Evolutionary conservation across 2,888 invertebrate species (phyloP), one percentile per base, ranked within the genome.

Genomic region (Dicycla oo): DNA sequence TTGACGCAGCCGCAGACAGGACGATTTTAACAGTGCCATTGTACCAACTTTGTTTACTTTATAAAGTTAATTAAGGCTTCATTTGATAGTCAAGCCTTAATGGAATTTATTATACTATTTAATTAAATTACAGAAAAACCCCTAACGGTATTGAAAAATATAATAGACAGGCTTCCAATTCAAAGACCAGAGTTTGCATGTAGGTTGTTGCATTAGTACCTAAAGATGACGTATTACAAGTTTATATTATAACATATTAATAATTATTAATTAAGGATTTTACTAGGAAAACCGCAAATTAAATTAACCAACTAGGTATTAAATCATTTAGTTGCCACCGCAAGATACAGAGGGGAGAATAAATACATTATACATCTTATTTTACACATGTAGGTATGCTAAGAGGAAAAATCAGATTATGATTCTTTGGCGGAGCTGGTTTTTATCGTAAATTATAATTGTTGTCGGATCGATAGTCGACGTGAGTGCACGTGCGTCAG

Each of bases 401-500:
- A 74, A 72, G 74, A 86, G 81, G 81, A 81, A 85, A 84, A 84
- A 78, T 78, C 70, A n/a, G 65, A 60, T 45, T 74, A 69, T 77
- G 75, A 85, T 87, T 82, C 83, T 84, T 85, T 76, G 64, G 67
- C 75, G 78, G 81, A 84, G 84, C 83, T 83, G 82, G 84, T 86
- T 89, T 87, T 89, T 89, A 89, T 90, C 88, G 83, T 85, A 86
- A 89, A 88, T 87, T 89, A 86, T 88, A 86, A 88, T 88, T 88
- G 84, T 81, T 87, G 86, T 86, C 85, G 86, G 86, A 87, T 90
- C 89, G 87, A 90, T 86, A 86, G 84, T 74, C 84, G 81, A 82
- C 82, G 88, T 77, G 83, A 82, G 82, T 86, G 89, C 87, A 88
- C 87, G 92, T 92, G 93, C 92, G 93, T 93, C 93, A 93, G 87